Percentiles rank a stretch among this genome's conserved stretches.
Evolutionary conservation across 2,113 vertebrate species (phyloP).

Genomic region (Brachyistius frenatus): DNA sequence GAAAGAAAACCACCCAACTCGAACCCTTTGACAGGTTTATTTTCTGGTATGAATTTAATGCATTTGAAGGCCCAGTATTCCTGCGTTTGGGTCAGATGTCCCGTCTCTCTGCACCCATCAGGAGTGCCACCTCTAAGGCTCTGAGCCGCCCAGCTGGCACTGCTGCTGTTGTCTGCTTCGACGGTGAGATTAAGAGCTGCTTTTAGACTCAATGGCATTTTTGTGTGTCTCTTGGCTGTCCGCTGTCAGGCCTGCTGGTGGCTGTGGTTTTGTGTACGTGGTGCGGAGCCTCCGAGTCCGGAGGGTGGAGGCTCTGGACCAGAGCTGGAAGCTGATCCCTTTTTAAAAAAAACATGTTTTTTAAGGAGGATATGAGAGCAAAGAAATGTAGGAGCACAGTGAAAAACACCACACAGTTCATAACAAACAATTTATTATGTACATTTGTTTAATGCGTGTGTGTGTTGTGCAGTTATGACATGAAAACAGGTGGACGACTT

Average conservation of each 20-base stretch:
- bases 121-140: not conserved
- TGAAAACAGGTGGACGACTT: no score
- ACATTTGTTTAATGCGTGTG: no score
- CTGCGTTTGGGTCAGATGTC: not conserved
- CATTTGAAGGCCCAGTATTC: no score
- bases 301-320: conserved; percentile 48
- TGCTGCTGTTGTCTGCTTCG: not conserved
- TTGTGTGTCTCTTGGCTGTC: conserved; percentile 46
- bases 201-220: conserved; percentile 62
- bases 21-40: no score
- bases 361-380: no score
- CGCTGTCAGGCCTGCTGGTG: conserved; percentile 33
- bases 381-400: no score
- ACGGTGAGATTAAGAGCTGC: conserved; percentile 41
- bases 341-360: no score
- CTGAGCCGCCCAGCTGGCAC: conserved; percentile 19
- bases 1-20: no score
- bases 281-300: conserved; percentile 37
- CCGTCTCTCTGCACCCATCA: not conserved
- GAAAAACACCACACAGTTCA: no score
- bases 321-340: no score
- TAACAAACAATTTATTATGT: no score
- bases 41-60: not conserved
- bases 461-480: no score
- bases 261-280: conserved; percentile 80